Percentiles rank a stretch among this genome's conserved stretches.
Evolutionary conservation across 2,888 invertebrate genomes (phyloP).

Genomic region (Argynnis bischoffii): DNA sequence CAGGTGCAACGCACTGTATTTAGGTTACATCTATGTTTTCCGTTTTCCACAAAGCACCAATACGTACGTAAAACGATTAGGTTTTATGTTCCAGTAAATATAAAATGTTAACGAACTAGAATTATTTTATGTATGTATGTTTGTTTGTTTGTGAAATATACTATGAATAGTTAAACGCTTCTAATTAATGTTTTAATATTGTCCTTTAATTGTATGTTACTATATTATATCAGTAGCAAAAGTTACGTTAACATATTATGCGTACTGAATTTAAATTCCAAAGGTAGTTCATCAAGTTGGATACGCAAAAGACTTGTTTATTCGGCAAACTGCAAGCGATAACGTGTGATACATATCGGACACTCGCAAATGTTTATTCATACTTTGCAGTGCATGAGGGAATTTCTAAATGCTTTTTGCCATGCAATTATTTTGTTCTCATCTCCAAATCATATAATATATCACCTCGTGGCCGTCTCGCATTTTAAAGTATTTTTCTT

Average conservation of each 20-base stretch:
- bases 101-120: too few species aligned
- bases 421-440: constrained; percentile 29
- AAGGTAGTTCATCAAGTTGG: constrained; percentile 43
- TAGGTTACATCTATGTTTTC: constrained; percentile 64
- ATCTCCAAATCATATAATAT: constrained; percentile 11
- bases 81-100: neutral
- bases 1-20: constrained; percentile 64
- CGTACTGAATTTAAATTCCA: constrained; percentile 51
- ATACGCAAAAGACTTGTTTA: constrained; percentile 49
- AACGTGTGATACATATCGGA: constrained; percentile 47
- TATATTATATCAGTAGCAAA: constrained; percentile 10
- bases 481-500: constrained; percentile 17
- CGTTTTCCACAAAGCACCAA: constrained; percentile 62
- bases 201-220: neutral
- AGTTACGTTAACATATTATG: constrained; percentile 29
- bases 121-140: too few species aligned
- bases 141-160: neutral
- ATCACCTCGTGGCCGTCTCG: constrained; percentile 1
- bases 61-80: constrained; percentile 30
- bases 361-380: constrained; percentile 46
- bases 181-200: constrained; percentile 1
- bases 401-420: constrained; percentile 39
- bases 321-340: constrained; percentile 52
- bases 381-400: constrained; percentile 43
- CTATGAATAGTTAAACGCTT: neutral